Percentiles rank a stretch among this genome's conserved stretches.
Evolutionary conservation across 1,140 invertebrate genomes (phyloP).

Genomic region (Drosophila yakuba): DNA sequence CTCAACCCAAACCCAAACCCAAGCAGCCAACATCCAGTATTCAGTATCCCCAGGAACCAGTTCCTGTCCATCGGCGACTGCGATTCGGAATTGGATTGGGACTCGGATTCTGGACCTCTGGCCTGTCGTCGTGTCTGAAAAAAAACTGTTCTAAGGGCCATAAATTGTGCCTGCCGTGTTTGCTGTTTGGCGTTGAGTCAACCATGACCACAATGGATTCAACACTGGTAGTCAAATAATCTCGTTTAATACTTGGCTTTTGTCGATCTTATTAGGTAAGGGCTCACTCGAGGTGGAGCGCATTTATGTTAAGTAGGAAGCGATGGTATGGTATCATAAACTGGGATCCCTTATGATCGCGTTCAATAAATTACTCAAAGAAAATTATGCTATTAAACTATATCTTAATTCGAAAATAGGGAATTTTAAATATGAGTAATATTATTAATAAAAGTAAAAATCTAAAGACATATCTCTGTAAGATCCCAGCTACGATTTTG

Average conservation of each 20-base stretch:
- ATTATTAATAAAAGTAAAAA: too few relatives aligned
- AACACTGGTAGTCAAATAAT: slow-evolving; percentile 80
- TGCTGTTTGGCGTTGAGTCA: slow-evolving; percentile 35
- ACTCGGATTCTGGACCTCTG: slow-evolving; percentile 19
- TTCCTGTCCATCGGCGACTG: slow-evolving; percentile 40
- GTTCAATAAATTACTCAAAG: too few relatives aligned
- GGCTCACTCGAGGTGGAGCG: not conserved
- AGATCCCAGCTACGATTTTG: not conserved
- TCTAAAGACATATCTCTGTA: too few relatives aligned
- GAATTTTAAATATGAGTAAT: too few relatives aligned
- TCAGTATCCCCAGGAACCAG: slow-evolving; percentile 47
- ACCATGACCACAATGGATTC: slow-evolving; percentile 61
- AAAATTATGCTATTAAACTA: too few relatives aligned
- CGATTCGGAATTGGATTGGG: slow-evolving; percentile 7
- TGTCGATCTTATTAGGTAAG: slow-evolving; percentile 28
- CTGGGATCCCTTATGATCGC: not conserved
- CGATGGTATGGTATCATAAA: slow-evolving; percentile 1
- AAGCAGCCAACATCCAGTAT: not conserved
- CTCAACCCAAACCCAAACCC: not conserved
- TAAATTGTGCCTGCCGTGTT: slow-evolving; percentile 63
- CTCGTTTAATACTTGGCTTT: slow-evolving; percentile 67
- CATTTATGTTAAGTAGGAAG: slow-evolving; percentile 34
- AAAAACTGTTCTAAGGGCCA: slow-evolving; percentile 75
- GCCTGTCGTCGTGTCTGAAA: slow-evolving; percentile 70
- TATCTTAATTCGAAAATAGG: too few relatives aligned